Percentiles rank a stretch among this genome's conserved stretches.
Evolutionary conservation across 2,888 invertebrate species (phyloP).

Genomic region (Drosophila kuntzei): DNA sequence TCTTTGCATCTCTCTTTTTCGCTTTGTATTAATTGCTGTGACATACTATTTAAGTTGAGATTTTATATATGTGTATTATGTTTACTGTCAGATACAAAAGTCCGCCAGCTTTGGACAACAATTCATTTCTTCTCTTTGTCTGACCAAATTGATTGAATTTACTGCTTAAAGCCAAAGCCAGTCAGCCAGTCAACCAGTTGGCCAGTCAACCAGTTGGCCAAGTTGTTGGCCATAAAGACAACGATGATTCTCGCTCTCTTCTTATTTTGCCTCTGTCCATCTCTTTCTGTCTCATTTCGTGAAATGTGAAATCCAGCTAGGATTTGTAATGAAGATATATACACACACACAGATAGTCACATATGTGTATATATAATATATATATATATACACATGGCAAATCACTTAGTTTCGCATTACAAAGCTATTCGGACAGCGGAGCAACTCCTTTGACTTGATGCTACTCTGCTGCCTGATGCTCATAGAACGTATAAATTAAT

Average conservation of each 20-base stretch:
- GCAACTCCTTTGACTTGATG: slow-evolving; percentile 59
- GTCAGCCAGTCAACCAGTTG: slow-evolving; percentile 32
- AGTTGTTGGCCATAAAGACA: slow-evolving; percentile 46
- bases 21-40: slow-evolving; percentile 78
- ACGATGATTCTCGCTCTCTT: not conserved
- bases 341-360: slow-evolving; percentile 33
- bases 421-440: slow-evolving; percentile 67
- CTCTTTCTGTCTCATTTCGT: slow-evolving; percentile 52
- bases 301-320: slow-evolving; percentile 75
- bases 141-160: slow-evolving; percentile 78
- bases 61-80: slow-evolving; percentile 54
- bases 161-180: slow-evolving; percentile 71
- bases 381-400: slow-evolving; percentile 39
- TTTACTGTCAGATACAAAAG: slow-evolving; percentile 46
- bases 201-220: slow-evolving; percentile 35
- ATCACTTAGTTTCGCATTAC: slow-evolving; percentile 82
- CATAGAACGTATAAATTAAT: slow-evolving; percentile 78
- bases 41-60: slow-evolving; percentile 74
- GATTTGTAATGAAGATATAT: slow-evolving; percentile 74
- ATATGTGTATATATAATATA: slow-evolving; percentile 15
- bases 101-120: slow-evolving; percentile 14
- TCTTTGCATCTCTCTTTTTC: not conserved
- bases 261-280: not conserved
- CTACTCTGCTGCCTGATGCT: slow-evolving; percentile 50
- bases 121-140: slow-evolving; percentile 44